Conservation (phyloP, 2,113 vertebrate genomes). For the Phocoena sinus region DNA sequence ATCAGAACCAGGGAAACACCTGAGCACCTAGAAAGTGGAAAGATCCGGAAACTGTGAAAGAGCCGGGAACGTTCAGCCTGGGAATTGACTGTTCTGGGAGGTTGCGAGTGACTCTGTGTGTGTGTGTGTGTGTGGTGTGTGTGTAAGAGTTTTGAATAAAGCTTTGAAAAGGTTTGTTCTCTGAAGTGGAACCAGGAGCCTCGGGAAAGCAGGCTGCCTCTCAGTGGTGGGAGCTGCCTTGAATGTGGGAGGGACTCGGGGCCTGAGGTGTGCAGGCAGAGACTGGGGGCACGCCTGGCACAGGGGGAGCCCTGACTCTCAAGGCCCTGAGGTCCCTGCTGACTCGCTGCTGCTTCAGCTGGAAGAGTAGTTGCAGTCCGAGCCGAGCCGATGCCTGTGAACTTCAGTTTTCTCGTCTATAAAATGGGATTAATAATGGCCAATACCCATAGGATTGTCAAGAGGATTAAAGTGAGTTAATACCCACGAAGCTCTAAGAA, state of each 20-base stretch:
- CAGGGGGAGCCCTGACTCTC: not conserved
- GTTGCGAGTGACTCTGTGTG: not conserved
- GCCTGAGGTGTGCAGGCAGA: not conserved
- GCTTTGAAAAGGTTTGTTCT: not conserved
- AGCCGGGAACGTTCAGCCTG: not conserved
- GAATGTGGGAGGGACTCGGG: not conserved
- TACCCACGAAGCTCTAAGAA: not conserved
- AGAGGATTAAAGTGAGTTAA: not conserved
- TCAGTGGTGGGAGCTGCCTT: rapidly evolving
- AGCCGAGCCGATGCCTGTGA: not conserved
- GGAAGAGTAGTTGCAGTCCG: not conserved
- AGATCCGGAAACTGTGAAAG: not conserved
- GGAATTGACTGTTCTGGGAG: not conserved
- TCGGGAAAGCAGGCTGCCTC: not conserved
- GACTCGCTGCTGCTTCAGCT: not conserved
- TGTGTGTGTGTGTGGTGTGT: no score
- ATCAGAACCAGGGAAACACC: not conserved
- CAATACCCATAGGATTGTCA: not conserved
- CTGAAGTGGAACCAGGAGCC: not conserved
- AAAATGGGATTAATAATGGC: not conserved
- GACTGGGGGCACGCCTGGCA: not conserved
- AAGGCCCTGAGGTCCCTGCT: not conserved
- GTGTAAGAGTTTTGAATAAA: not conserved
- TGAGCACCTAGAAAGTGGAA: not conserved
- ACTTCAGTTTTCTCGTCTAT: not conserved